Evolutionary conservation across 1,140 invertebrate genomes (phyloP), one percentile per base, ranked within the genome.

Genomic region (Akabosia matsudoensis): DNA sequence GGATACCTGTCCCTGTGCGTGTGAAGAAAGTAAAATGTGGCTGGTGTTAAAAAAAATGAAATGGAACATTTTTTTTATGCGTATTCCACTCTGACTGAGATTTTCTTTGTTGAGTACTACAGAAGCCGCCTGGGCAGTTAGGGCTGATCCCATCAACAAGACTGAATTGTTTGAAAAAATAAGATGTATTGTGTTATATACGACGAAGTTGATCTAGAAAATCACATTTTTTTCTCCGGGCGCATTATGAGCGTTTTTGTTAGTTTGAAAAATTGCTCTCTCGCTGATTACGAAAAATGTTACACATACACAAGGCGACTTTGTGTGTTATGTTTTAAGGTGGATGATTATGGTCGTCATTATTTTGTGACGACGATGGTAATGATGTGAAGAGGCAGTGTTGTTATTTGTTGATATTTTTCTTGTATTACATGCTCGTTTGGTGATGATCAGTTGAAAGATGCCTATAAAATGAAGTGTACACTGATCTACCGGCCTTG

Each of bases 321-420:
- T 56, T 56, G 54, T 56, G 10, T 45, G 18, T 45, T 45, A 45
- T 18, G 18, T 22, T 56, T n/a, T n/a, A n/a, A n/a, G n/a, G n/a
- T n/a, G n/a, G 54, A 56, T 56, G 54, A 56, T 56, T 56, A 56
- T 56, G 7, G 22, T 22, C 54, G 54, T 56, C 54, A 56, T 56
- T 56, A 56, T 56, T 56, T n/a, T n/a, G 24, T 56, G 54, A 56
- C 54, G 54, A 56, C 54, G 54, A 56, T 56, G 22, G 54, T 56
- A 56, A 56, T 56, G 54, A 56, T 24, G 54, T 56, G 54, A 56
- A 56, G 54, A 22, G 37, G 37, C 18, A 45, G 37, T 45, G 37
- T n/a, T n/a, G n/a, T n/a, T n/a, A n/a, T n/a, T n/a, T n/a, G 37
- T 45, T 45, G 37, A 18, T 18, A n/a, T 45, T 18, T 45, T 45